These are phyloP conservation scores for Phenacoccus solenopsis DNA, from an alignment of 1,140 invertebrate genomes.

Conservation along the genomic window DNA sequence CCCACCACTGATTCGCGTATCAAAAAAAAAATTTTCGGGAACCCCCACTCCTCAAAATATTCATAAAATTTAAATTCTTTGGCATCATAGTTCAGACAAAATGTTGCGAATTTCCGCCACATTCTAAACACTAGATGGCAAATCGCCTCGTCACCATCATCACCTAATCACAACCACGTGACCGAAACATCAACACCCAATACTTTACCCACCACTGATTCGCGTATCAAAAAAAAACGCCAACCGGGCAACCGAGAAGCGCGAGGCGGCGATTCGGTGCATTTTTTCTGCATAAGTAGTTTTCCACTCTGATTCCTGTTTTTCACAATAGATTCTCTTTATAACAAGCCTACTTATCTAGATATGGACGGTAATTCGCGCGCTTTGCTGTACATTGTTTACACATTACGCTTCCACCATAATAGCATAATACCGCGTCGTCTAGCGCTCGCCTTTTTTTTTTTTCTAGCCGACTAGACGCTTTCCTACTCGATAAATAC, in stretches of 20 bases:
- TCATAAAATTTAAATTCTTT: too few relatives aligned
- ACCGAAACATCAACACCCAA: too few relatives aligned
- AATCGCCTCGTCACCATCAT: neutral
- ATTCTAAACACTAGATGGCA: too few relatives aligned
- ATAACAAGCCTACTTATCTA: conserved; percentile 13
- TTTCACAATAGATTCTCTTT: conserved; percentile 12
- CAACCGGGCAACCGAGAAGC: too few relatives aligned
- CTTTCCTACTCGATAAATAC: neutral
- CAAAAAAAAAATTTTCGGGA: too few relatives aligned
- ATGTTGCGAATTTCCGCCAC: too few relatives aligned
- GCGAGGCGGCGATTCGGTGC: neutral
- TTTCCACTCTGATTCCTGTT: conserved; percentile 13
- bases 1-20: neutral
- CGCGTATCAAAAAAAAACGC: neutral
- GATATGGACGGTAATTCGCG: conserved; percentile 13
- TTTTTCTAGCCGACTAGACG: neutral
- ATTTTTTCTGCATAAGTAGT: conserved; percentile 15
- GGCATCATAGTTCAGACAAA: too few relatives aligned
- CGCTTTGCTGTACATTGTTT: conserved; percentile 7
- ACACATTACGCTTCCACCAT: neutral
- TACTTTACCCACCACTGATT: neutral
- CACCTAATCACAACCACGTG: too few relatives aligned
- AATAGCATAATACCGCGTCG: too few relatives aligned
- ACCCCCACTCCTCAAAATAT: too few relatives aligned
- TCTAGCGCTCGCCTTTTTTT: neutral